Evolutionary conservation across 2,113 vertebrate genomes (phyloP).

Genomic region (Scopus umbretta): DNA sequence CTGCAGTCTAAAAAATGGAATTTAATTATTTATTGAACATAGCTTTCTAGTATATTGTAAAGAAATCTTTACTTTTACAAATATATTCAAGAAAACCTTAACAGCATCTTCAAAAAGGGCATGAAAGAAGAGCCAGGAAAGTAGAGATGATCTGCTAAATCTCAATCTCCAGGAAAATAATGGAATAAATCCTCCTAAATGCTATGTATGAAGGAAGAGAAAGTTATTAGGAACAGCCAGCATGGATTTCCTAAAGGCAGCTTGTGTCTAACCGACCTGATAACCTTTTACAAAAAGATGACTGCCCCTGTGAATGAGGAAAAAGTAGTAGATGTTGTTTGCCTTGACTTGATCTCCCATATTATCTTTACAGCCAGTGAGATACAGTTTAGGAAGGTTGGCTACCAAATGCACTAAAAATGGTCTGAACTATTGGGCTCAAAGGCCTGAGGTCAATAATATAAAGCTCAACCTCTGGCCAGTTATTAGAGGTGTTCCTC

Average conservation of each 20-base stretch:
- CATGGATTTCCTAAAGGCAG: neutral
- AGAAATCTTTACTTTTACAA: neutral
- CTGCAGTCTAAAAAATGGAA: neutral
- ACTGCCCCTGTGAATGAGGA: neutral
- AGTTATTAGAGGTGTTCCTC: neutral
- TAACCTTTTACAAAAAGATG: neutral
- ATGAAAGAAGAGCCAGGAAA: neutral
- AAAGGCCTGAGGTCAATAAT: neutral
- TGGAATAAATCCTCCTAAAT: neutral
- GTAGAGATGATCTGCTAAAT: neutral
- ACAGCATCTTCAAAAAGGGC: neutral
- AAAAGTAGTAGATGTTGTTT: neutral
- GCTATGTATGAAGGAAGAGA: neutral
- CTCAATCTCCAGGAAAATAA: neutral
- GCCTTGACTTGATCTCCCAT: neutral
- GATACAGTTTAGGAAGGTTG: neutral
- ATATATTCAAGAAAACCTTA: neutral
- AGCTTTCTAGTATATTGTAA: neutral
- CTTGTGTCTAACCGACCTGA: neutral
- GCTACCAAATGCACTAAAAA: neutral
- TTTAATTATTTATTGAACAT: neutral
- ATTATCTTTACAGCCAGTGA: neutral
- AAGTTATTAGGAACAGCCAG: neutral
- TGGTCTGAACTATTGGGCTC: neutral
- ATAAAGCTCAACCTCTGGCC: neutral